Evolutionary conservation across 2,888 invertebrate species (phyloP).

Genomic region (Leptothorax acervorum): DNA sequence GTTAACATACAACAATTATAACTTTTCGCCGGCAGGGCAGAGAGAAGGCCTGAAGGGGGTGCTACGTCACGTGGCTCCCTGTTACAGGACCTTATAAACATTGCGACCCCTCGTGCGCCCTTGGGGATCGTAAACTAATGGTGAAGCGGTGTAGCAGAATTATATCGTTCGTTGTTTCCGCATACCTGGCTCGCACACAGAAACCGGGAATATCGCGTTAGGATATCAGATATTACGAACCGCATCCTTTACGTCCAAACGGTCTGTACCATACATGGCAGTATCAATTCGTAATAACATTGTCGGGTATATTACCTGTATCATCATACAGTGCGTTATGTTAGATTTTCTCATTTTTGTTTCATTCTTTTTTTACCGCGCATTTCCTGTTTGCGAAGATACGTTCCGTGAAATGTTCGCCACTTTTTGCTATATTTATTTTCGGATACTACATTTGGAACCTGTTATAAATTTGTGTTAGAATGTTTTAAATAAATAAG

Average conservation of each 20-base stretch:
- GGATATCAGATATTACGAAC: constrained; percentile 51
- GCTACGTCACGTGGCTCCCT: constrained; percentile 70
- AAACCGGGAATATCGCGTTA: constrained; percentile 11
- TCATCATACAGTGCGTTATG: background rate
- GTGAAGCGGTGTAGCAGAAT: constrained; percentile 76
- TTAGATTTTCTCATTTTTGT: background rate
- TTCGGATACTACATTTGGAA: constrained; percentile 7
- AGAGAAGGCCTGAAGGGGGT: constrained; percentile 56
- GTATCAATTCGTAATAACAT: constrained; percentile 25
- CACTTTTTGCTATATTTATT: background rate
- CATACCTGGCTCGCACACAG: constrained; percentile 58
- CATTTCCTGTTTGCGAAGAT: background rate
- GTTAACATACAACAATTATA: constrained; percentile 80
- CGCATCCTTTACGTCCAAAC: constrained; percentile 26
- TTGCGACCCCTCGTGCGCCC: constrained; percentile 77
- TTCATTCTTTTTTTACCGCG: background rate
- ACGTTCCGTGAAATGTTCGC: background rate
- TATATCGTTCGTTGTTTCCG: constrained; percentile 70
- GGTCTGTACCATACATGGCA: background rate
- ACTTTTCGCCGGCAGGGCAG: constrained; percentile 70
- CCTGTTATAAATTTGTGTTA: background rate
- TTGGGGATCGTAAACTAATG: constrained; percentile 83
- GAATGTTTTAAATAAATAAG: background rate
- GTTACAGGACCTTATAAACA: constrained; percentile 76
- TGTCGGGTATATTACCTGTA: background rate